Evolutionary conservation across 2,797 vertebrate genomes (phyloP), one percentile per base, ranked within the genome.

Genomic region (Myripristis jacobus): DNA sequence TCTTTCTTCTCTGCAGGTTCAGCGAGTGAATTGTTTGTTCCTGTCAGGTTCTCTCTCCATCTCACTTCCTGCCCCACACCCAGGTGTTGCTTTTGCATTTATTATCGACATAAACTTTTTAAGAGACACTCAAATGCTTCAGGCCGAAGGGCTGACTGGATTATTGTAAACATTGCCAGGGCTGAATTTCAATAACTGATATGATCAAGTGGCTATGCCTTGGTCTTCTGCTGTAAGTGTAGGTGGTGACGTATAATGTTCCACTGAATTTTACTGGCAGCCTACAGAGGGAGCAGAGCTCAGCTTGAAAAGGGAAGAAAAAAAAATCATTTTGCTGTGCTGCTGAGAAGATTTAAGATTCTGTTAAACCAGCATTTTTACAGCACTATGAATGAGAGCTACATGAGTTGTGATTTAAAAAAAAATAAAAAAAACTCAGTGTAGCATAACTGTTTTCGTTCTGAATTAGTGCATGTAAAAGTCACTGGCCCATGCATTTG

Each of bases 251-350:
- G 56, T 55, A 16, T 46, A 24, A 67, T 66, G 71, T 88, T 89
- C 85, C 80, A 61, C 63, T 76, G 25, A 63, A 76, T 62, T 59
- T 89, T 91, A 86, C 90, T 80, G 90, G 89, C 82, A 92, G 36
- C 34, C 34, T 9, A 36, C 8, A 36, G 55, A 83, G 81, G 83
- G 87, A 74, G 62, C 51, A 52, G 24, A 58, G 31, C 57, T 10
- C 22, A 63, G 64, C 69, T 61, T 46, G 41, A 52, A 43, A 71
- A 11, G 2, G 10, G 9, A 6, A 34, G n/a, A n/a, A n/a, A n/a
- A n/a, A n/a, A n/a, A n/a, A n/a, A n/a, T 34, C 5, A 34, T 34
- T 34, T 51, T 24, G 12, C 18, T 4, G 18, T 64, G n/a, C 50
- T 78, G 54, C 73, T 75, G 67, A 75, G 67, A 72, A 82, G 11